Conservation (phyloP, 2,113 vertebrate genomes). For the Delphinapterus leucas region DNA sequence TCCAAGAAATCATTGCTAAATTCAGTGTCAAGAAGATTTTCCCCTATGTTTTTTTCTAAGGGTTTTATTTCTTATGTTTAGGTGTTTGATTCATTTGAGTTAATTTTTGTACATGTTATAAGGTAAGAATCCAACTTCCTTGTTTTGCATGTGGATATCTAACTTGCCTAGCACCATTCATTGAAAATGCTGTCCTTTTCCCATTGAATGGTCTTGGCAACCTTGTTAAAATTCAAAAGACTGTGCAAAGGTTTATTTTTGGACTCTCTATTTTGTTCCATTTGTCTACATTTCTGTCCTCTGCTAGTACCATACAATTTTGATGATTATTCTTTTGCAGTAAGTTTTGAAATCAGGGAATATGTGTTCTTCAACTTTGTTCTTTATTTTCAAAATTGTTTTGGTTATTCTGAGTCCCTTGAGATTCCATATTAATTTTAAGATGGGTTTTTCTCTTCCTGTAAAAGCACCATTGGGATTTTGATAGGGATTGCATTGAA, state of each 20-base stretch:
- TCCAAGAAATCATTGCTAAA: neutral
- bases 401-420: neutral
- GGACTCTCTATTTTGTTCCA: neutral
- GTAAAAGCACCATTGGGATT: neutral
- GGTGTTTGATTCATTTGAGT: neutral
- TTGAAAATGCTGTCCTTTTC: neutral
- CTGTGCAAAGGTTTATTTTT: neutral
- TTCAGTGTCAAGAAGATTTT: neutral
- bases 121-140: neutral
- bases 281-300: neutral
- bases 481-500: neutral
- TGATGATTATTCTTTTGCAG: neutral
- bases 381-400: neutral
- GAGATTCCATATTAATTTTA: neutral
- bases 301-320: neutral
- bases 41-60: neutral
- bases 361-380: neutral
- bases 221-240: neutral
- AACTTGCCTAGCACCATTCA: neutral
- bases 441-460: neutral
- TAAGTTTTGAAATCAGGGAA: neutral
- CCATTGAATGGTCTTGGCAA: neutral
- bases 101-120: neutral
- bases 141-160: neutral
- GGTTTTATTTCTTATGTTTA: neutral